Evolutionary conservation across 2,113 vertebrate species (phyloP).

Genomic region (Cavia porcellus): DNA sequence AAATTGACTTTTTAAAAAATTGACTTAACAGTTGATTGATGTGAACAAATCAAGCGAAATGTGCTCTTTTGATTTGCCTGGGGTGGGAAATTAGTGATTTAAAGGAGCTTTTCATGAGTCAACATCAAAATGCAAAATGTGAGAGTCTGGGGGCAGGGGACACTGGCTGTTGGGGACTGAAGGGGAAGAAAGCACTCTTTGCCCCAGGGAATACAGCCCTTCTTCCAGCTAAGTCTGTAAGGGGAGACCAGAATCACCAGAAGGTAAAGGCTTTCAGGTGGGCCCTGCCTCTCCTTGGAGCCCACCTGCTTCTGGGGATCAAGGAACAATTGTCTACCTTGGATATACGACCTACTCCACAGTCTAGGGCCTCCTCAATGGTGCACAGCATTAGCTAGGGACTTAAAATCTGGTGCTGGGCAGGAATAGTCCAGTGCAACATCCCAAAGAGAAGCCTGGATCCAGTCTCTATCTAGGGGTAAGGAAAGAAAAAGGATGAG

Average conservation of each 20-base stretch:
- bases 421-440: not conserved
- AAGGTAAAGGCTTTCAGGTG: not conserved
- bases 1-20: not conserved
- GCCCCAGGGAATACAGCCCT: not conserved
- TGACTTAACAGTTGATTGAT: conserved; percentile 12
- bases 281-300: not conserved
- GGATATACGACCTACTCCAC: not conserved
- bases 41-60: not conserved
- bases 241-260: not conserved
- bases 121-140: not conserved
- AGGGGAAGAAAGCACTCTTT: too few relatives aligned
- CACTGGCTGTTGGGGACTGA: not conserved
- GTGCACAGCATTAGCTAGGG: too few relatives aligned
- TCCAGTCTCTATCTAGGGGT: not conserved
- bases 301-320: not conserved
- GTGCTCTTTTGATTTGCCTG: not conserved
- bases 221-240: not conserved
- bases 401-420: not conserved
- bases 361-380: not conserved
- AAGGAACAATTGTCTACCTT: not conserved
- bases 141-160: not conserved
- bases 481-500: not conserved
- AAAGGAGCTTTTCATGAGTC: not conserved
- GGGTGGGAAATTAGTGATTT: not conserved
- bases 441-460: not conserved